A percentile compares a stretch with the other conserved stretches of the same genome.
These are phyloP conservation scores for Heliconius hortense DNA, from an alignment of 2,888 invertebrate genomes.

Conservation along the genomic window DNA sequence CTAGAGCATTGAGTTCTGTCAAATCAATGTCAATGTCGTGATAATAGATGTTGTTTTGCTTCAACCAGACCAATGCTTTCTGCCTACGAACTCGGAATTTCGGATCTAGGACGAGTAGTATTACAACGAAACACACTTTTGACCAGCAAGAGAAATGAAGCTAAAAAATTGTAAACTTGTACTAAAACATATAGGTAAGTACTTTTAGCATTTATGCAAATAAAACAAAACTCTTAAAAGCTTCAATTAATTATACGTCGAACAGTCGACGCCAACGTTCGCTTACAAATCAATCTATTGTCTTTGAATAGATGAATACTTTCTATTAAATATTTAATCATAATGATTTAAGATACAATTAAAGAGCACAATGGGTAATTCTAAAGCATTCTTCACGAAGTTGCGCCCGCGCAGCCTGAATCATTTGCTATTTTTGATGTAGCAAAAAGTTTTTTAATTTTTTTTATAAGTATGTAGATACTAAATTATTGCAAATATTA, in stretches of 20 bases:
- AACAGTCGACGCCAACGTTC: conserved; percentile 17
- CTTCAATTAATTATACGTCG: not conserved
- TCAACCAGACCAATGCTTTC: too few relatives aligned
- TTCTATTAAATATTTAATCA: conserved; percentile 27
- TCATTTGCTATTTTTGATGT: not conserved
- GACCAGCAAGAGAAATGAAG: too few relatives aligned
- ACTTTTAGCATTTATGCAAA: not conserved
- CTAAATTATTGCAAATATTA: too few relatives aligned
- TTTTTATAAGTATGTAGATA: too few relatives aligned
- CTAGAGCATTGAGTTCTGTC: too few relatives aligned
- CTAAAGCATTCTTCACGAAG: conserved; percentile 21
- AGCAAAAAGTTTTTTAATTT: not conserved
- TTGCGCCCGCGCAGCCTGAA: conserved; percentile 21
- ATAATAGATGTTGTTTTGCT: too few relatives aligned
- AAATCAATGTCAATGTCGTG: too few relatives aligned
- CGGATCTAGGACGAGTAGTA: too few relatives aligned
- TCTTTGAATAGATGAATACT: conserved; percentile 15
- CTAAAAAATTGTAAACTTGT: too few relatives aligned
- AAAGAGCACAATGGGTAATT: conserved; percentile 28
- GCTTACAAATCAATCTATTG: conserved; percentile 26
- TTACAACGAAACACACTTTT: too few relatives aligned
- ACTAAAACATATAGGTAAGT: not conserved
- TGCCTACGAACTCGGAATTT: too few relatives aligned
- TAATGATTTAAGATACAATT: conserved; percentile 26
- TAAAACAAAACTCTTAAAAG: conserved; percentile 2